These are phyloP conservation scores for Machaerirhynchus nigripectus DNA, from an alignment of 2,113 vertebrate genomes.

Conservation along the genomic window DNA sequence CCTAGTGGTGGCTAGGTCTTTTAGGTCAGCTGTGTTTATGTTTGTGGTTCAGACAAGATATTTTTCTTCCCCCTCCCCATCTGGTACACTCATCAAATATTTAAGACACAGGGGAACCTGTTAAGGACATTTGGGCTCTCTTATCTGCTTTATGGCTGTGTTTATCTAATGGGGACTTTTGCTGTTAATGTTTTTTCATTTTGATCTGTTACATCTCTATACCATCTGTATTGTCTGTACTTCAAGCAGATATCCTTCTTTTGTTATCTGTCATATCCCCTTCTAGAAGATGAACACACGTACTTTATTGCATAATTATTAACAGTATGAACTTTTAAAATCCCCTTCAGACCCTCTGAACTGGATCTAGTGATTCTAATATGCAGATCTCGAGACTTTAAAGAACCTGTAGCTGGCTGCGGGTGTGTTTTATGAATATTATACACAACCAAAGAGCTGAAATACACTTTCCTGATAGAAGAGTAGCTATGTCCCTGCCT, in stretches of 20 bases:
- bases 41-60: not conserved
- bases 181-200: not conserved
- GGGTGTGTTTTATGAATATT: not conserved
- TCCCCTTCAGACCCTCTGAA: not conserved
- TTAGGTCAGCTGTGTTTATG: constrained; percentile 37
- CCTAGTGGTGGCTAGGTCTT: not conserved
- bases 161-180: not conserved
- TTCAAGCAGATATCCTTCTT: not conserved
- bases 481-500: not conserved
- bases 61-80: not conserved
- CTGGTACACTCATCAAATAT: constrained; percentile 61
- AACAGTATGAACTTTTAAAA: not conserved
- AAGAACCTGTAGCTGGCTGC: not conserved
- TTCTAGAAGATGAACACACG: not conserved
- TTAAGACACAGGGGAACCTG: constrained; percentile 16
- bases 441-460: not conserved
- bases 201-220: not conserved
- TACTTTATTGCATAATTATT: not conserved
- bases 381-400: not conserved
- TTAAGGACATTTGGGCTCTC: not conserved
- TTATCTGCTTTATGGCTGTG: not conserved
- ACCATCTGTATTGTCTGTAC: not conserved
- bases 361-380: not conserved
- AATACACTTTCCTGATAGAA: not conserved
- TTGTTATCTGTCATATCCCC: not conserved